Evolutionary conservation across 2,888 invertebrate species (phyloP).

Genomic region (Aphrophora alni): DNA sequence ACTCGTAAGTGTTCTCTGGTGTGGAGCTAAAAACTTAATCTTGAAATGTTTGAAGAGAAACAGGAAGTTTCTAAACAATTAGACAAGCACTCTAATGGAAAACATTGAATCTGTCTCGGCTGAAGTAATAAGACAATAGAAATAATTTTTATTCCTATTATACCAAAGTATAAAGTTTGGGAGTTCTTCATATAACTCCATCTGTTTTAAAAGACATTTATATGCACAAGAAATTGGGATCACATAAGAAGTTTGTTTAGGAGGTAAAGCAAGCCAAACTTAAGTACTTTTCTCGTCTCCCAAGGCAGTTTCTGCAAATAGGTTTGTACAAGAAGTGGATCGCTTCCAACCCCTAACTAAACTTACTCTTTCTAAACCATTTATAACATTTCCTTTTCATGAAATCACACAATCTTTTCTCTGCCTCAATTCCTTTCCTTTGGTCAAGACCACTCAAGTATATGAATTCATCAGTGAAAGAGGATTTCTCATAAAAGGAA

Average conservation of each 20-base stretch:
- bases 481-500: not conserved
- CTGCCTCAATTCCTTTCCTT: not conserved
- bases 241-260: conserved; percentile 6
- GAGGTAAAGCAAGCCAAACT: not conserved
- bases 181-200: not conserved
- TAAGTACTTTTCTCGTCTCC: not conserved
- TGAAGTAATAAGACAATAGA: not conserved
- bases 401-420: not conserved
- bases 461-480: not conserved
- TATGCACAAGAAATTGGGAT: conserved; percentile 6
- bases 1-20: no score
- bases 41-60: not conserved
- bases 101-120: not conserved
- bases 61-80: not conserved
- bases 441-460: not conserved
- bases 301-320: not conserved
- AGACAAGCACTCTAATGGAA: not conserved
- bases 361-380: conserved; percentile 2
- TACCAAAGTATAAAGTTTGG: not conserved
- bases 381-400: not conserved
- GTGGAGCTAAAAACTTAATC: no score
- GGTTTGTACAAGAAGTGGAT: conserved; percentile 6
- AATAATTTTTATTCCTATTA: not conserved
- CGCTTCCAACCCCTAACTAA: not conserved
- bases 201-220: not conserved